These are phyloP conservation scores for Staurois parvus DNA, from an alignment of 2,797 vertebrate genomes.

Conservation along the genomic window DNA sequence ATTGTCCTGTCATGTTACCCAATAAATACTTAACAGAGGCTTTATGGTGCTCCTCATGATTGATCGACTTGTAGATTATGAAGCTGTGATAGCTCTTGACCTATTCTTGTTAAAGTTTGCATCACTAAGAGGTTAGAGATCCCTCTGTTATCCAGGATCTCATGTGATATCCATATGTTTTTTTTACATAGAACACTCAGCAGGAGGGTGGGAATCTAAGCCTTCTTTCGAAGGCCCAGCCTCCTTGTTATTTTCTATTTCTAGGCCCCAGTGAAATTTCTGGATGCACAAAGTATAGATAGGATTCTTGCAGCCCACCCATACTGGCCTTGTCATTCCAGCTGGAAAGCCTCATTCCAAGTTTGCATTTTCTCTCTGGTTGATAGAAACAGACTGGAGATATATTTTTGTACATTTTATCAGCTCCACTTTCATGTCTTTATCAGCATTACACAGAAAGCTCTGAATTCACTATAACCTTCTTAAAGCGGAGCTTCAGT, in stretches of 20 bases:
- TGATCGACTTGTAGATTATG: constrained; percentile 74
- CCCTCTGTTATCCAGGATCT: constrained; percentile 91
- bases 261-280: not conserved
- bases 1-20: too few species aligned
- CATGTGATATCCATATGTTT: constrained; percentile 97
- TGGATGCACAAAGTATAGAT: constrained; percentile 11
- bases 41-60: too few species aligned
- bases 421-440: not conserved
- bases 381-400: not conserved
- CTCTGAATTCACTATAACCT: too few species aligned
- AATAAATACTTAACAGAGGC: too few species aligned
- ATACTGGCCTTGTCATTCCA: not conserved
- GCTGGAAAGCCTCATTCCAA: constrained; percentile 23
- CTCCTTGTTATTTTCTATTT: not conserved
- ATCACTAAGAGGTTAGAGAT: constrained; percentile 82
- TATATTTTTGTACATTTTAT: not conserved
- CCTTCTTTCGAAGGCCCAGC: constrained; percentile 20
- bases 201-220: constrained; percentile 81
- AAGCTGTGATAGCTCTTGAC: constrained; percentile 88
- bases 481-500: too few species aligned
- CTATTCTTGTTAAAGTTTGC: constrained; percentile 86
- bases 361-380: not conserved
- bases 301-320: constrained; percentile 7
- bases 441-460: not conserved
- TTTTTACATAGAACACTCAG: constrained; percentile 88